These are phyloP conservation scores for Drosophila pullipes DNA, from an alignment of 2,888 invertebrate genomes.

Conservation along the genomic window DNA sequence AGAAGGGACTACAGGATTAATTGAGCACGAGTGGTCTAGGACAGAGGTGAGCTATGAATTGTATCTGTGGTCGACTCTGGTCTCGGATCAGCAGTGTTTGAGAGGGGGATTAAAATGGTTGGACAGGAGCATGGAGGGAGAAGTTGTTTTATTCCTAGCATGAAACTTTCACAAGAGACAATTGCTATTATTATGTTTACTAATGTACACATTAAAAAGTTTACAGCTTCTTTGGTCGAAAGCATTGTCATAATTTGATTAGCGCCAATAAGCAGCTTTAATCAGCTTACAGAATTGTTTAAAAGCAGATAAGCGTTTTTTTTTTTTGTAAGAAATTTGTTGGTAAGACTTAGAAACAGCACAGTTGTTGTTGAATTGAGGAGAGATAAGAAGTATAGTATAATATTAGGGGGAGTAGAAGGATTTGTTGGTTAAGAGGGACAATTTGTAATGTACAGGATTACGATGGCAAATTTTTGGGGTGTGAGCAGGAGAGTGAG, in stretches of 20 bases:
- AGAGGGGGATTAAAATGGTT: not conserved
- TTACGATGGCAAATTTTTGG: too few species aligned
- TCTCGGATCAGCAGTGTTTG: not conserved
- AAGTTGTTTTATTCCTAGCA: not conserved
- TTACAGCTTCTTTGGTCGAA: conserved; percentile 32
- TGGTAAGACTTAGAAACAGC: not conserved
- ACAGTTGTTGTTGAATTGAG: not conserved
- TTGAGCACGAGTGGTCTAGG: not conserved
- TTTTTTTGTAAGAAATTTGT: not conserved
- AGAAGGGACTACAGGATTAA: not conserved
- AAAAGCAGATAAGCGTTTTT: not conserved
- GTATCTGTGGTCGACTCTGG: not conserved
- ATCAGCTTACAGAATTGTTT: not conserved
- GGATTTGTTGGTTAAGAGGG: not conserved
- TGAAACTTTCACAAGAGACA: not conserved
- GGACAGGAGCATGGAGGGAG: not conserved
- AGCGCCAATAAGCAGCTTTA: not conserved
- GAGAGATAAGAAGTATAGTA: not conserved
- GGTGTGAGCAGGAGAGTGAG: too few species aligned
- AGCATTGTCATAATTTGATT: conserved; percentile 19
- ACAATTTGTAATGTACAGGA: not conserved
- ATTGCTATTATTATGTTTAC: conserved; percentile 3
- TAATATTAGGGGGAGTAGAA: not conserved
- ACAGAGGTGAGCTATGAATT: not conserved
- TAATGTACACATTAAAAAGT: conserved; percentile 4